phyloP scores from a whole-genome alignment of 2,113 vertebrate genomes.

The Odocoileus virginianus region DNA sequence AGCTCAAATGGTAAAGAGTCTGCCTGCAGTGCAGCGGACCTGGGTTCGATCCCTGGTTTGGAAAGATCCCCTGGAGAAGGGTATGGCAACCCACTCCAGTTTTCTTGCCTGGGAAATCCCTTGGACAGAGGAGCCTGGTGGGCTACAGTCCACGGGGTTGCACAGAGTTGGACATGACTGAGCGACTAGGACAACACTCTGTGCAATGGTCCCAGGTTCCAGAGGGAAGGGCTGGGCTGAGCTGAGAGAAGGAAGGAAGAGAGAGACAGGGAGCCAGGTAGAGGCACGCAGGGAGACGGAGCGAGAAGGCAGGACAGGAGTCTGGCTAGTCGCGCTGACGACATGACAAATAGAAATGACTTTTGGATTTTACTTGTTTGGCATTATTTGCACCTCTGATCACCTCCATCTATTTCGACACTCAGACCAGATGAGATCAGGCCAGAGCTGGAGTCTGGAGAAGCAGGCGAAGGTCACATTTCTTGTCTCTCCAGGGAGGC shows the following conservation, averaged over 20 bases:
- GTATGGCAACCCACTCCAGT: background rate
- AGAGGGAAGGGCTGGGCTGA: background rate
- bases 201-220: background rate
- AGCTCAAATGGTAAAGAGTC: background rate
- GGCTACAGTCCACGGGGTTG: background rate
- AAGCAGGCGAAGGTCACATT: background rate
- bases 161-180: background rate
- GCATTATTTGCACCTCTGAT: slow-evolving; percentile 8
- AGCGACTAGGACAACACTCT: background rate
- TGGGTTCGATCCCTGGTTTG: background rate
- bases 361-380: background rate
- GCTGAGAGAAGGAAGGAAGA: background rate
- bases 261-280: background rate
- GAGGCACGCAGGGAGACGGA: fast-evolving
- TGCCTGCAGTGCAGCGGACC: background rate
- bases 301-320: background rate
- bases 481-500: background rate
- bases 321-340: background rate
- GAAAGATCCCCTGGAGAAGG: background rate
- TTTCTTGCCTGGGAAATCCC: background rate
- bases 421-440: background rate
- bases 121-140: background rate
- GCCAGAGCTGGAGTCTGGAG: background rate
- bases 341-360: background rate
- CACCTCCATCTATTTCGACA: background rate